Percentiles rank a stretch among this genome's conserved stretches.
Conservation (phyloP, 2,888 invertebrate species). For the Rhingia rostrata region DNA sequence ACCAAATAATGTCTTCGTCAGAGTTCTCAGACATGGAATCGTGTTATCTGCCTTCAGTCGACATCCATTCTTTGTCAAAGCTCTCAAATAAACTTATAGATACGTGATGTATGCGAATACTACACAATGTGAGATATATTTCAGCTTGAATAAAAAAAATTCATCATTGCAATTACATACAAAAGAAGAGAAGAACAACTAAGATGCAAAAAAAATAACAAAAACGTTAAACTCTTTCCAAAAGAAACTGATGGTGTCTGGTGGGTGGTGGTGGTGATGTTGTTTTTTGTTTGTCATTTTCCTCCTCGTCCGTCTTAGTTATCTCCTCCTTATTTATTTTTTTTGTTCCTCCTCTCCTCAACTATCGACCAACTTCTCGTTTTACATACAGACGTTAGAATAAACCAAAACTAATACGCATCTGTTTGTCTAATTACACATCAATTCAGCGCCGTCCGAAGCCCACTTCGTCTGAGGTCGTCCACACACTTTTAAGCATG, state of each 20-base stretch:
- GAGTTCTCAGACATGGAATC: constrained; percentile 1
- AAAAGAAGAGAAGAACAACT: constrained; percentile 34
- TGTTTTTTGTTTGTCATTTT: constrained; percentile 37
- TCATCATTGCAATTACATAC: neutral
- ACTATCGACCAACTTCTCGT: constrained; percentile 39
- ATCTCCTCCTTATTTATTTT: constrained; percentile 29
- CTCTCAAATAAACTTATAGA: constrained; percentile 48
- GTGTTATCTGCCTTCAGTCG: neutral
- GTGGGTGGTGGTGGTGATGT: constrained; percentile 28
- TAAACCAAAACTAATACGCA: constrained; percentile 71
- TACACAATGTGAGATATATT: constrained; percentile 23
- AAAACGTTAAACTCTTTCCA: constrained; percentile 32
- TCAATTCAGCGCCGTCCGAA: constrained; percentile 59
- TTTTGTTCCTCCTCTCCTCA: neutral
- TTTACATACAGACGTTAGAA: constrained; percentile 64
- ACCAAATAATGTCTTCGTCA: constrained; percentile 28
- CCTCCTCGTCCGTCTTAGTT: constrained; percentile 44
- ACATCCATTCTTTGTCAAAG: constrained; percentile 28
- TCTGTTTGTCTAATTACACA: constrained; percentile 67
- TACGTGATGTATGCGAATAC: constrained; percentile 24
- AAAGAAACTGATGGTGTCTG: constrained; percentile 50
- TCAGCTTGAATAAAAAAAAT: constrained; percentile 24
- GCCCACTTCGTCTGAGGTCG: constrained; percentile 49
- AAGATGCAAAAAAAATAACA: constrained; percentile 21
- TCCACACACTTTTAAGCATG: constrained; percentile 30